phyloP scores from a whole-genome alignment of 2,113 vertebrate species.

The Dromaius novaehollandiae region DNA sequence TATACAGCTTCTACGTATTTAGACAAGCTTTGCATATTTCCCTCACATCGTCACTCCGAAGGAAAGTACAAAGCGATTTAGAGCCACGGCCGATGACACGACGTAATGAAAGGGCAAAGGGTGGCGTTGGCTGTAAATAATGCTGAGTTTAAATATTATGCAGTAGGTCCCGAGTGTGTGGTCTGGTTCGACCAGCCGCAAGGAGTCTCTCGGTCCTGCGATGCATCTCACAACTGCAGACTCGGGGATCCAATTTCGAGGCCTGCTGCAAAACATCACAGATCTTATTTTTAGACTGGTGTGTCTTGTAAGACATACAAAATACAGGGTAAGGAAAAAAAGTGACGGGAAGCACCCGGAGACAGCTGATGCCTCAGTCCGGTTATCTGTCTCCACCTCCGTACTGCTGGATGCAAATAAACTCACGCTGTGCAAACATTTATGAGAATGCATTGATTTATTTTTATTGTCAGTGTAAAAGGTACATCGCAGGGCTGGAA shows the following conservation, averaged over 20 bases:
- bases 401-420: not conserved
- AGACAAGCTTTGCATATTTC: not conserved
- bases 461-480: conserved; percentile 16
- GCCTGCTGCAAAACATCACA: not conserved
- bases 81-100: not conserved
- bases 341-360: not conserved
- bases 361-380: not conserved
- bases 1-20: not conserved
- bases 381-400: not conserved
- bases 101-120: not conserved
- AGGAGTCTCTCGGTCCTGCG: not conserved
- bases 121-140: conserved; percentile 8
- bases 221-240: not conserved
- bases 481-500: not conserved
- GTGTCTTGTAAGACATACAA: not conserved
- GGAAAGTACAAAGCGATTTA: not conserved
- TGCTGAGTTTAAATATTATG: not conserved
- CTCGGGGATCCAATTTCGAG: conserved; percentile 19
- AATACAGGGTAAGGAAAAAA: not conserved
- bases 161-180: not conserved
- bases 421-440: not conserved
- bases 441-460: conserved; percentile 6
- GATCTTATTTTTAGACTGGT: conserved; percentile 42
- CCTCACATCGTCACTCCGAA: too few relatives aligned
- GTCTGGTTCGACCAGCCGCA: not conserved